Percentiles rank a stretch among this genome's conserved stretches.
Conservation (phyloP, 2,888 invertebrate species). For the Candidula unifasciata region DNA sequence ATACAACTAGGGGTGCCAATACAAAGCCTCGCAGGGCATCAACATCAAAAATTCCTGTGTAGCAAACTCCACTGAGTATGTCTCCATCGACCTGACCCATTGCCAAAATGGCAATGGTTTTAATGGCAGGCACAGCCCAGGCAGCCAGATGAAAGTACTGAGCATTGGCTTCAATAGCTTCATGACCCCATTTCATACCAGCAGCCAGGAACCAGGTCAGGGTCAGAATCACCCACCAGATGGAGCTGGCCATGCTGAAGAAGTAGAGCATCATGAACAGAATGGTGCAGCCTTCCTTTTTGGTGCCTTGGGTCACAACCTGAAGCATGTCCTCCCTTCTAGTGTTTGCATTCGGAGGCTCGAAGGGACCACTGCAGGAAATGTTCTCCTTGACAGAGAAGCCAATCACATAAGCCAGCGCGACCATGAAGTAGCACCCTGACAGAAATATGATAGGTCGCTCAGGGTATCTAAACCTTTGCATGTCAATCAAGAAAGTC, state of each 20-base stretch:
- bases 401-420: slow-evolving; percentile 89
- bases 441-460: slow-evolving; percentile 97
- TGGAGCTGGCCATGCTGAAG: slow-evolving; percentile 96
- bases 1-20: slow-evolving; percentile 91
- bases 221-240: slow-evolving; percentile 98
- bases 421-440: slow-evolving; percentile 96
- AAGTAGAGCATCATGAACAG: slow-evolving; percentile 94
- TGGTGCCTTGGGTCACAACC: slow-evolving; percentile 83
- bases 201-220: slow-evolving; percentile 98
- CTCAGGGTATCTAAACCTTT: slow-evolving; percentile 97
- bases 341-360: slow-evolving; percentile 51
- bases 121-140: slow-evolving; percentile 97
- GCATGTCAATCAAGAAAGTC: slow-evolving; percentile 95
- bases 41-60: slow-evolving; percentile 92
- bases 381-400: slow-evolving; percentile 78
- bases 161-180: slow-evolving; percentile 97
- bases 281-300: slow-evolving; percentile 86
- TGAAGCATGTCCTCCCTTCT: slow-evolving; percentile 57
- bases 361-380: slow-evolving; percentile 75
- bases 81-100: slow-evolving; percentile 94
- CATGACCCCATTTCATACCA: slow-evolving; percentile 97
- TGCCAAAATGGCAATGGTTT: slow-evolving; percentile 95
- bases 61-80: slow-evolving; percentile 84
- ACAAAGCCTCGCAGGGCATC: slow-evolving; percentile 91
- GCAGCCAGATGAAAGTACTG: slow-evolving; percentile 97